Base-by-base conservation (phyloP, 2,113 vertebrate genomes). In the Alces alces region DNA sequence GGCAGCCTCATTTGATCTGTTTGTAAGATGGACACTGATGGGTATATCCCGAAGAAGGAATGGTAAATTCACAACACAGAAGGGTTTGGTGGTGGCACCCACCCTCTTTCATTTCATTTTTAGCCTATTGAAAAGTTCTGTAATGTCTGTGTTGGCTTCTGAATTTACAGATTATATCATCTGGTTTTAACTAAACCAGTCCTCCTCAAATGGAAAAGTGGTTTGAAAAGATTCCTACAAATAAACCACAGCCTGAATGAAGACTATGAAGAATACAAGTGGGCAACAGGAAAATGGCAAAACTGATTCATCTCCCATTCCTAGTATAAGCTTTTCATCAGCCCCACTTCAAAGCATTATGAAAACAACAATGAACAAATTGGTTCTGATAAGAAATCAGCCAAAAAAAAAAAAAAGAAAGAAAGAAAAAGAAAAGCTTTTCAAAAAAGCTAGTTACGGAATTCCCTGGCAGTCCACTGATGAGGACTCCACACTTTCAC, bases 141-240 rank as follows among this genome's bases (percentile, higher is more conserved):
- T 6, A 30, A 45, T 82, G 95, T 93, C 79, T 89, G 28, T 73
- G 79, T 47, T 82, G 47, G n/a, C 45, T 39, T 97, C 36, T 87
- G 45, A 89, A 89, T 91, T 95, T 89, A 89, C 54, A 92, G 82
- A 93, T 84, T 86, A 45, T 47, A 33, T 76, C 87, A 97, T 97
- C 86, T 96, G 64, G 61, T 95, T 92, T 92, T 95, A 95, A 97
- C 57, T 93, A 91, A 94, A 86, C 43, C 43, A 90, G 33, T 88
- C 39, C 25, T 95, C 66, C 54, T 15, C 54, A 91, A 89, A 86
- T 92, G 87, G 90, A 97, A 96, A 96, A 93, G 58, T 96, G 76
- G 23, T 86, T 96, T 96, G 45, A 85, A 94, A 94, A 87, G 30
- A 85, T 91, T 96, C 66, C 86, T 85, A 87, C 52, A 52, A 73